A percentile compares a stretch with the other conserved stretches of the same genome.
These are phyloP conservation scores for Actinia tenebrosa DNA, from an alignment of 64 coral and sea anemone genomes.

Conservation along the genomic window DNA sequence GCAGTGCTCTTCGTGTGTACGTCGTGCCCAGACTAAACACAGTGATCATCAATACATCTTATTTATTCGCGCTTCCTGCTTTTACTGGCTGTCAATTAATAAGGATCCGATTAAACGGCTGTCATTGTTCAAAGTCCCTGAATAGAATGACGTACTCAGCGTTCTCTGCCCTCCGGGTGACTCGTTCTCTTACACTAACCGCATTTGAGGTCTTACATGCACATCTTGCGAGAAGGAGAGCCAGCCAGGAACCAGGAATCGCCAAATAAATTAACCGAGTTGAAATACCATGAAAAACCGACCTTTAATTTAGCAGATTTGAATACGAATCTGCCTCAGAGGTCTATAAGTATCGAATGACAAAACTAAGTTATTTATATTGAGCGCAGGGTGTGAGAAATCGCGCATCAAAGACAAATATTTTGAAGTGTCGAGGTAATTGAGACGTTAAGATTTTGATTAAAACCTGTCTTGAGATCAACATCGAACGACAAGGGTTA, in stretches of 20 bases:
- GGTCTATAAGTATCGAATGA: no score
- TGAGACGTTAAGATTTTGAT: background rate
- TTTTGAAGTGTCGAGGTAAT: background rate
- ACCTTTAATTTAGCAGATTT: no score
- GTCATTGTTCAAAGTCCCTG: background rate
- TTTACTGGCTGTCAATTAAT: conserved; percentile 4
- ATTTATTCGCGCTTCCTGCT: conserved; percentile 9
- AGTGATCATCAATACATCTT: background rate
- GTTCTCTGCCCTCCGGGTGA: background rate
- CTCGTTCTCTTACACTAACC: background rate
- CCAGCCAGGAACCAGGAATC: background rate
- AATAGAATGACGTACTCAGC: background rate
- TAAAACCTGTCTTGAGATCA: background rate
- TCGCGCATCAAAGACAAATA: background rate
- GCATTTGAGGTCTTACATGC: background rate
- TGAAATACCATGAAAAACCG: background rate
- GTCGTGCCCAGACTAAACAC: background rate
- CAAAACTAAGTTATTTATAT: background rate
- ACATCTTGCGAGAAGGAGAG: background rate
- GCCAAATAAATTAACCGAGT: background rate
- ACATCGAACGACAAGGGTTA: background rate
- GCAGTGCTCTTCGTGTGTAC: background rate
- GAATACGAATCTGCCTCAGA: no score
- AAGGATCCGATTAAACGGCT: background rate
- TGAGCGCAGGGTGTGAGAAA: background rate